Conservation (phyloP, 2,113 vertebrate genomes). For the Bucco capensis region DNA sequence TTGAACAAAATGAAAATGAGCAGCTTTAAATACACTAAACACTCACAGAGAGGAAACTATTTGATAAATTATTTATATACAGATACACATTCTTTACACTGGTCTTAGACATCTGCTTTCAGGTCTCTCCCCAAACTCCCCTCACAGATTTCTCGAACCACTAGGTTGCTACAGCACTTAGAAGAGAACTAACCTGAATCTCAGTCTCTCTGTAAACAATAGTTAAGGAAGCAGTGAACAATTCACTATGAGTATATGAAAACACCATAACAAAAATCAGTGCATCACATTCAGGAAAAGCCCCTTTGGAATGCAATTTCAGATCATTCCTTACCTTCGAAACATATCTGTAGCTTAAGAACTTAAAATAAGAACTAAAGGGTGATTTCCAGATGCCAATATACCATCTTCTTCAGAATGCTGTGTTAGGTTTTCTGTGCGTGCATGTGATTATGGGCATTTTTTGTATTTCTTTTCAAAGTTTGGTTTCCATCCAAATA, state of each 20-base stretch:
- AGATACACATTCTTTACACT: constrained; percentile 93
- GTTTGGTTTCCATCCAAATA: constrained; percentile 5
- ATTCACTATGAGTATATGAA: constrained; percentile 71
- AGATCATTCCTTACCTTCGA: constrained; percentile 62
- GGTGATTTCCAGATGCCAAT: constrained; percentile 21
- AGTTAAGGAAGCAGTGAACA: constrained; percentile 75
- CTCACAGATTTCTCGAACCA: constrained; percentile 75
- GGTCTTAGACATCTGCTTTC: constrained; percentile 73
- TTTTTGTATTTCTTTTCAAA: neutral
- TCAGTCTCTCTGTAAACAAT: constrained; percentile 82
- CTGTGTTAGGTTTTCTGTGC: constrained; percentile 30
- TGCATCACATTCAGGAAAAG: constrained; percentile 81
- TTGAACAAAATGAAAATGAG: constrained; percentile 81
- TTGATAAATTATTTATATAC: constrained; percentile 88
- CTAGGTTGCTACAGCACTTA: constrained; percentile 75
- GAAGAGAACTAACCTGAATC: constrained; percentile 68
- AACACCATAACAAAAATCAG: constrained; percentile 80
- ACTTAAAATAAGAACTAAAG: constrained; percentile 28
- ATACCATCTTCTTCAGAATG: constrained; percentile 31
- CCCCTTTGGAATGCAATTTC: constrained; percentile 64
- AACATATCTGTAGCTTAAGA: constrained; percentile 58
- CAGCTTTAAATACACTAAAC: constrained; percentile 86
- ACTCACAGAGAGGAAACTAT: constrained; percentile 79
- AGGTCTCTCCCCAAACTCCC: constrained; percentile 48
- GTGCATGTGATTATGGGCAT: neutral